phyloP scores from a whole-genome alignment of 2,797 vertebrate genomes.

The Rhynchotus rufescens region DNA sequence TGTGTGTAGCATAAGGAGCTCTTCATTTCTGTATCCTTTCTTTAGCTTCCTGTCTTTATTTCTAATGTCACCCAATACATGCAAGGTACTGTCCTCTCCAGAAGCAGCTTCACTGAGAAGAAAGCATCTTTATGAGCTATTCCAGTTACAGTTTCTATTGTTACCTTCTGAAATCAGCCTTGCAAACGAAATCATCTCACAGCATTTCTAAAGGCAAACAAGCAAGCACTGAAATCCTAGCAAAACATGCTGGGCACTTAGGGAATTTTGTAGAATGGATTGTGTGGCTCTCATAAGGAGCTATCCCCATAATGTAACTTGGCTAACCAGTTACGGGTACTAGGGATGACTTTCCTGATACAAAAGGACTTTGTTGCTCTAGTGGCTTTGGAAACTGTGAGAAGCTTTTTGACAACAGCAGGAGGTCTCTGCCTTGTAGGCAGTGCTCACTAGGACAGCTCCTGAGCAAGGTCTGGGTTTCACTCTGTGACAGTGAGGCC shows the following conservation, averaged over 20 bases:
- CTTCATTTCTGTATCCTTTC: neutral
- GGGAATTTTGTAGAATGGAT: neutral
- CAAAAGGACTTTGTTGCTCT: neutral
- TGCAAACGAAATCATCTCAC: rapidly evolving
- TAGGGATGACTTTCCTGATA: neutral
- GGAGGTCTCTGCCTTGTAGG: neutral
- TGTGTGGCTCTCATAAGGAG: neutral
- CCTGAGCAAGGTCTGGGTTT: neutral
- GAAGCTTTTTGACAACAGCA: neutral
- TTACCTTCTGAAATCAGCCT: neutral
- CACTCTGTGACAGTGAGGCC: neutral
- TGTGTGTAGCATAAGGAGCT: neutral
- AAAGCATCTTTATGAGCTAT: neutral
- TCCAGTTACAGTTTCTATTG: neutral
- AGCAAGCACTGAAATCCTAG: neutral
- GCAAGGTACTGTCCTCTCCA: neutral
- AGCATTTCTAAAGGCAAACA: neutral
- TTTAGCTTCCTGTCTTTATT: neutral
- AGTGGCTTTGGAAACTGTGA: neutral
- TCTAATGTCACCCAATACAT: neutral
- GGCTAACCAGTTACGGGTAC: neutral
- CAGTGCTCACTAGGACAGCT: neutral
- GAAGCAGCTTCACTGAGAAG: neutral
- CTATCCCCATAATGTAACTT: neutral
- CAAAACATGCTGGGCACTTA: neutral